Base-by-base conservation (phyloP, 2,888 invertebrate genomes). In the Rhamnusium bicolor region DNA sequence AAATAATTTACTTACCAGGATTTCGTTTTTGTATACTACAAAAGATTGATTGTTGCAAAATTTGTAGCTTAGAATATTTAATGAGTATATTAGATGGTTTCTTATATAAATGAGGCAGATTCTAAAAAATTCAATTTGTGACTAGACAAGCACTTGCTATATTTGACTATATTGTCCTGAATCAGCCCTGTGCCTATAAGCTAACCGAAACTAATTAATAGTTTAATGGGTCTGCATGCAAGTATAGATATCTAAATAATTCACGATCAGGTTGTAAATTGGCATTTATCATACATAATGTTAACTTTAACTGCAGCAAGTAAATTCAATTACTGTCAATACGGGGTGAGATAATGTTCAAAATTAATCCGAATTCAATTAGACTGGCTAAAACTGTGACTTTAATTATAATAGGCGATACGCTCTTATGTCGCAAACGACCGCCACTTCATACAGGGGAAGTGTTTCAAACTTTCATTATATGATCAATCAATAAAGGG, bases 221-320 rank as follows among this genome's bases (percentile, higher is more conserved):
- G 85, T 85, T 85, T 85, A 85, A 85, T 85, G 84, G 84, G 79
- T 83, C 78, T 70, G 82, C 82, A 79, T 83, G 81, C 82, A 84
- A 75, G 73, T 83, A 84, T 83, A 84, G 83, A 84, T 84, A 85
- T 84, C 85, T 84, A n/a, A 84, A 86, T 86, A 86, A 86, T 85
- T 86, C 84, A 86, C 85, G 82, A 85, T 85, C 85, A 84, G 76
- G 83, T 83, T 84, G 84, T 83, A 85, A 86, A 86, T 86, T 85
- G 85, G 86, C 86, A 86, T 87, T 86, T 86, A 87, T 87, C n/a
- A n/a, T n/a, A n/a, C 87, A 86, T 85, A 86, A 86, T 86, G 85
- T 85, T 86, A 85, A 86, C 85, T 86, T 86, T 84, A 85, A 85
- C 85, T 80, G 83, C 84, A 82, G 83, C 85, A 85, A 85, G 82